Base-by-base conservation (phyloP, 2,797 vertebrate species). In the Enteromius trimaculatus region DNA sequence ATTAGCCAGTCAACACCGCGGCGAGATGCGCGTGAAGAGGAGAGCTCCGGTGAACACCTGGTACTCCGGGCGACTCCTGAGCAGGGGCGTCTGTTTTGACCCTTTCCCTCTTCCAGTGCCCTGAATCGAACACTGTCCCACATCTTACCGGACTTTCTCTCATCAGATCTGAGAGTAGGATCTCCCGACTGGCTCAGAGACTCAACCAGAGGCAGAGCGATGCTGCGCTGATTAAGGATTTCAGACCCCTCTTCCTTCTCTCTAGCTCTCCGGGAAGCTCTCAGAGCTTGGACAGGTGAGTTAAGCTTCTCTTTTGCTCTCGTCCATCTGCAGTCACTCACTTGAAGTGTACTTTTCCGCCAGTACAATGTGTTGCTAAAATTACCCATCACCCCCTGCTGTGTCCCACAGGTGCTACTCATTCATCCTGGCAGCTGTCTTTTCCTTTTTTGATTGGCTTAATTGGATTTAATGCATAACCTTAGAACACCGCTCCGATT, bases 231-330 rank as follows among this genome's bases (percentile, higher is more conserved):
- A 96, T 95, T 90, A 92, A 94, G 92, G 95, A 95, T 88, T 89
- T 93, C 90, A 94, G 92, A 92, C 95, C 93, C 72, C 94, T 94
- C 90, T 90, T 94, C 88, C 89, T 93, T 88, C 89, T 93, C 91
- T 88, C 94, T 77, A 94, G 90, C 90, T 87, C 86, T 86, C 86
- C 47, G 58, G 92, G 93, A 88, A 91, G 94, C 86, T 95, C 90
- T 3, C 91, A 93, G 76, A 96, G 90, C 90, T 92, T 95, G 89
- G 95, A 93, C 94, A 95, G 97, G 97, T 99, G 92, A 95, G 95
- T 84, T 72, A 47, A 71, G 66, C 72, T 21, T 47, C 74, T 66
- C 70, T 78, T 71, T 39, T 19, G 16, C 21, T 53, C 74, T 79
- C 60, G 10, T 37, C 19, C 71, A 34, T 80, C 51, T 44, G 53